phyloP scores from a whole-genome alignment of 2,888 invertebrate species.

The Schrankia costaestrigalis region DNA sequence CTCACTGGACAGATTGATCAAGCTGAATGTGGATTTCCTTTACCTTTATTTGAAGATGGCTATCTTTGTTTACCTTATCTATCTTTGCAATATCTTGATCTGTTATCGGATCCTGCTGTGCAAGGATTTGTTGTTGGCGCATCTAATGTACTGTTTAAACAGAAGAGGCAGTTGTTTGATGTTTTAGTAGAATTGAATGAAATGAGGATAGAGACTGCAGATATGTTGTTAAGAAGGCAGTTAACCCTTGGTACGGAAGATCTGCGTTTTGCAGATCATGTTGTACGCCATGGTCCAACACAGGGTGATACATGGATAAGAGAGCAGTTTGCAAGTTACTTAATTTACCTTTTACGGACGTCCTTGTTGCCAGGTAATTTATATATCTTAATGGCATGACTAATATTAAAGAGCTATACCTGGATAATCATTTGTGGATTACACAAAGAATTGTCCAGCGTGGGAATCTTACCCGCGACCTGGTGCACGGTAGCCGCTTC shows the following conservation, averaged over 20 bases:
- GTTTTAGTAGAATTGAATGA: slow-evolving; percentile 94
- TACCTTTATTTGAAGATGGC: slow-evolving; percentile 93
- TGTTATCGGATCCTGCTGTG: slow-evolving; percentile 92
- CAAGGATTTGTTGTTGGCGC: slow-evolving; percentile 95
- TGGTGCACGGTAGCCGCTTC: no score
- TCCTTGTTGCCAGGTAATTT: slow-evolving; percentile 85
- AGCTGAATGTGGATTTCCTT: slow-evolving; percentile 91
- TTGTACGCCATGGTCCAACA: slow-evolving; percentile 85
- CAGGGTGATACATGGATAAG: slow-evolving; percentile 99
- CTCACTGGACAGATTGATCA: slow-evolving; percentile 84
- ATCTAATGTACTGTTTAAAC: slow-evolving; percentile 99
- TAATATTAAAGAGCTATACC: no score
- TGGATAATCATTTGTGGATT: no score
- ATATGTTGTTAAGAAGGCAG: slow-evolving; percentile 89
- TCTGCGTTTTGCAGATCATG: slow-evolving; percentile 95
- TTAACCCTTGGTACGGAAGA: slow-evolving; percentile 96
- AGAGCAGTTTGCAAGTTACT: slow-evolving; percentile 94
- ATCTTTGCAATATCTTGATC: slow-evolving; percentile 96
- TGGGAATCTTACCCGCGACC: no score
- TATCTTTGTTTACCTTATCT: slow-evolving; percentile 97
- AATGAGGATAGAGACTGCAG: slow-evolving; percentile 90
- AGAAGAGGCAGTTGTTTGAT: slow-evolving; percentile 95
- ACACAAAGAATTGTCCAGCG: no score
- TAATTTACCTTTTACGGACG: slow-evolving; percentile 90
- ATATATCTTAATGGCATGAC: no score